Evolutionary conservation across 2,888 invertebrate species (phyloP).

Genomic region (Tyria jacobaeae): DNA sequence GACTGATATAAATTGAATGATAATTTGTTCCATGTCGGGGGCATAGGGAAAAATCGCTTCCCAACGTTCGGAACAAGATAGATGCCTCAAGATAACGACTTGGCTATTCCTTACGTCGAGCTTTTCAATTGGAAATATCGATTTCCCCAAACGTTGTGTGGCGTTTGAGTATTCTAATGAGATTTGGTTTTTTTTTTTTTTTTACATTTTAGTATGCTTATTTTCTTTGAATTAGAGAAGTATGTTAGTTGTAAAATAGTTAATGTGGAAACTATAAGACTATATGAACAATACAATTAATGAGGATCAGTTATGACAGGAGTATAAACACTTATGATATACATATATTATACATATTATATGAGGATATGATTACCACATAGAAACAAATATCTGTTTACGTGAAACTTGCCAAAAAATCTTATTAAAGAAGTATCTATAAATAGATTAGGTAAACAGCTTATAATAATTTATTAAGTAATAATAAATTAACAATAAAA

Average conservation of each 20-base stretch:
- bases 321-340: too few relatives aligned
- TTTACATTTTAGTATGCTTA: conserved; percentile 4
- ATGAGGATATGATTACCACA: too few relatives aligned
- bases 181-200: conserved; percentile 19
- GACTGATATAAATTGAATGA: conserved; percentile 74
- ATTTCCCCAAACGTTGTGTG: conserved; percentile 45
- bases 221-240: not conserved
- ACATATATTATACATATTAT: too few relatives aligned
- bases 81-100: conserved; percentile 62
- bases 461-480: too few relatives aligned
- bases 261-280: too few relatives aligned
- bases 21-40: conserved; percentile 72
- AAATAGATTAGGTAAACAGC: too few relatives aligned
- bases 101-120: conserved; percentile 51
- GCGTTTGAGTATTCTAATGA: conserved; percentile 34
- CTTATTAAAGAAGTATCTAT: too few relatives aligned
- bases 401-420: too few relatives aligned
- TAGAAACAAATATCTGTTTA: too few relatives aligned
- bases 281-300: too few relatives aligned
- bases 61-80: conserved; percentile 60
- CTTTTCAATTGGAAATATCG: conserved; percentile 64
- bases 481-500: too few relatives aligned
- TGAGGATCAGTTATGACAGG: too few relatives aligned
- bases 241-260: not conserved
- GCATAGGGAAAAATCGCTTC: conserved; percentile 71